Base-by-base conservation (phyloP, 2,113 vertebrate genomes). In the Tragelaphus buxtoni region DNA sequence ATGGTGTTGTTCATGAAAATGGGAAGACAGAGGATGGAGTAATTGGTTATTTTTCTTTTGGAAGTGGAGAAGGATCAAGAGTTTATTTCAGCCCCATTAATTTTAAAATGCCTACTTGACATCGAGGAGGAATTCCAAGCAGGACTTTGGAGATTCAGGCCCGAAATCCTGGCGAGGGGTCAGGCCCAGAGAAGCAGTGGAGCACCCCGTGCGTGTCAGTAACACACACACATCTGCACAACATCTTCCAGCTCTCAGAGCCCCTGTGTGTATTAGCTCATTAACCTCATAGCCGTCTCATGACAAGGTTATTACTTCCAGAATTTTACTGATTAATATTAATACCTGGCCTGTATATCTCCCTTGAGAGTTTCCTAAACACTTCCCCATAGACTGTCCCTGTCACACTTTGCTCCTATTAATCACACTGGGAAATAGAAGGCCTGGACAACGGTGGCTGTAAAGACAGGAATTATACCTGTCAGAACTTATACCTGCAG, bases 171-270 rank as follows among this genome's bases (percentile, higher is more conserved):
- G 12, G 13, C 24, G 0, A 35, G 4, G 72, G 9, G 18, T 35
- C 51, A 26, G 61, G 45, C 35, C 58, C 65, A 10, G 26, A 80
- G 77, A 76, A 69, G 30, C 12, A 42, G 47, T 28, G 0, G 1
- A 30, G 7, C 2, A 1, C 0, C 49, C 56, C 10, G 0, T 0
- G 4, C 5, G 1, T 22, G 47, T 0, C 2, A 0, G 20, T 6
- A 18, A 20, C 82, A 39, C 13, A 16, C 4, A 9, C 7, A 2
- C 47, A 7, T 32, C 10, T 14, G 32, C 2, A 0, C 2, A 2
- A 18, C n/a, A 35, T 24, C 18, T 28, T 13, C 8, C 13, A 26
- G 65, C 53, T 39, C 13, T 0, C 5, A 1, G 5, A 49, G 16
- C n/a, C 18, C 55, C 69, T 51, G 60, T 24, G 53, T 13, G 11